Evolutionary conservation across 2,797 vertebrate genomes (phyloP).

Genomic region (Pelodytes ibericus): DNA sequence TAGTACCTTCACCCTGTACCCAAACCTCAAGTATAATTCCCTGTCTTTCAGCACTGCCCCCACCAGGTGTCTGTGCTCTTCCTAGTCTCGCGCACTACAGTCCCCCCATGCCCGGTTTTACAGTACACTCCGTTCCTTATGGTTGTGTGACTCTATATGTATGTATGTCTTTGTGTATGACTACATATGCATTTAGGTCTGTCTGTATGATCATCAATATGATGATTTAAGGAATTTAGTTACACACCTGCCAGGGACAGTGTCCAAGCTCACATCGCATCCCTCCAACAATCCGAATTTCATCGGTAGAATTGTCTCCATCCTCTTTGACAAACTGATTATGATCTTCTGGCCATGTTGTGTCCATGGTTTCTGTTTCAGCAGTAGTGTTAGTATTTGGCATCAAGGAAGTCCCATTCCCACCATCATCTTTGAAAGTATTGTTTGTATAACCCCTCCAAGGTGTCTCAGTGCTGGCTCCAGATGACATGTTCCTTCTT

Average conservation of each 20-base stretch:
- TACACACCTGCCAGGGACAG: conserved; percentile 69
- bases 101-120: too few species aligned
- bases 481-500: neutral
- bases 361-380: neutral
- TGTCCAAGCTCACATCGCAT: conserved; percentile 57
- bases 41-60: too few species aligned
- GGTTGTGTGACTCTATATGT: too few species aligned
- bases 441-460: neutral
- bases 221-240: neutral
- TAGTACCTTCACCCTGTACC: too few species aligned
- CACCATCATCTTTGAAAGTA: neutral
- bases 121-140: too few species aligned
- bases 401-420: neutral
- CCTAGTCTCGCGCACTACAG: too few species aligned
- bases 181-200: too few species aligned
- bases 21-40: too few species aligned
- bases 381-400: neutral
- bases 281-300: conserved; percentile 38
- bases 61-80: too few species aligned
- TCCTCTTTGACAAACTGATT: rapidly evolving
- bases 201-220: too few species aligned
- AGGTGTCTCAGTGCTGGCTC: neutral
- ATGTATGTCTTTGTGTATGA: too few species aligned
- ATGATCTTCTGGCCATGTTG: rapidly evolving
- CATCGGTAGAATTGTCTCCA: neutral